Conservation (phyloP, 2,888 invertebrate species). For the Dioctria rufipes region DNA sequence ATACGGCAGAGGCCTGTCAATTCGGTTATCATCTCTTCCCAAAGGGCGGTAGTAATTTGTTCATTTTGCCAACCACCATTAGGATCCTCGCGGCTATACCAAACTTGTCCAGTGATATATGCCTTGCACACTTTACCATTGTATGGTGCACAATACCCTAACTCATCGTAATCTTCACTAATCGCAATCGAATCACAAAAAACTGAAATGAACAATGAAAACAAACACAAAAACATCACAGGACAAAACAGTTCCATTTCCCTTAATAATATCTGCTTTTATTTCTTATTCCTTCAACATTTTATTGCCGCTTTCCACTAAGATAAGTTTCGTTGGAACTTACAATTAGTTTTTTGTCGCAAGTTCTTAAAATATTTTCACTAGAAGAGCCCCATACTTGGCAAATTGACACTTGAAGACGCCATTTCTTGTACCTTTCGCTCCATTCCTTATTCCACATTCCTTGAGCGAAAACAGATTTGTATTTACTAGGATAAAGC, state of each 20-base stretch:
- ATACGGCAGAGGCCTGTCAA: conserved; percentile 87
- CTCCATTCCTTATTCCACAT: too few species aligned
- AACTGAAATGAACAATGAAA: conserved; percentile 39
- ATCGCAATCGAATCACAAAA: conserved; percentile 3
- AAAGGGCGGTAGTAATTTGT: conserved; percentile 84
- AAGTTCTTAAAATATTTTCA: conserved; percentile 1
- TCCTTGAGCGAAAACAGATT: too few species aligned
- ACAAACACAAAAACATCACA: conserved; percentile 11
- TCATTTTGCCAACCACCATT: conserved; percentile 85
- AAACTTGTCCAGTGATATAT: conserved; percentile 79
- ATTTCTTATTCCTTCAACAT: not conserved
- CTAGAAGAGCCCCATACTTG: not conserved
- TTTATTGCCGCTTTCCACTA: not conserved
- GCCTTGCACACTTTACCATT: conserved; percentile 86
- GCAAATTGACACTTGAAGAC: conserved; percentile 35
- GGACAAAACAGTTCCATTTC: conserved; percentile 21
- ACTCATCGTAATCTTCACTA: conserved; percentile 63
- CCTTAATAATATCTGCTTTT: not conserved
- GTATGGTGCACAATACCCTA: conserved; percentile 89
- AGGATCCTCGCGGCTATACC: conserved; percentile 80
- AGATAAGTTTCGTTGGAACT: not conserved
- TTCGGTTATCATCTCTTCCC: conserved; percentile 88
- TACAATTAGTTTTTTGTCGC: too few species aligned
- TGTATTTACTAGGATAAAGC: too few species aligned
- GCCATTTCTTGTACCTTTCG: conserved; percentile 5